Percentiles rank a stretch among this genome's conserved stretches.
Evolutionary conservation across 2,113 vertebrate genomes (phyloP).

Genomic region (Dendrocopos noguchii): DNA sequence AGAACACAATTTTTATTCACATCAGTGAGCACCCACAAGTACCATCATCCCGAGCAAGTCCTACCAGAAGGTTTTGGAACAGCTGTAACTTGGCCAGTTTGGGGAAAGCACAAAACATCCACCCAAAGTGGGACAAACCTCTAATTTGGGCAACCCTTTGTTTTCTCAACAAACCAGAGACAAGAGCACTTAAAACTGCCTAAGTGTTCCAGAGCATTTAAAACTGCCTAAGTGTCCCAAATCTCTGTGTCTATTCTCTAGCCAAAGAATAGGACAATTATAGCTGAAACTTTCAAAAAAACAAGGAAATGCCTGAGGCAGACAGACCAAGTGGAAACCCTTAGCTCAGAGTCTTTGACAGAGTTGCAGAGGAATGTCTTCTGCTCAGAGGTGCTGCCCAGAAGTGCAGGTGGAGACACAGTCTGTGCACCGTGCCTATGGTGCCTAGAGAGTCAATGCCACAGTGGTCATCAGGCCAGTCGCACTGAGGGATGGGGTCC

Average conservation of each 20-base stretch:
- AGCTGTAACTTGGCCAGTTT: background rate
- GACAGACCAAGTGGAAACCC: background rate
- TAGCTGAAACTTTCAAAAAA: constrained; percentile 3
- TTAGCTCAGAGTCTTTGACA: background rate
- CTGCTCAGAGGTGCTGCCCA: background rate
- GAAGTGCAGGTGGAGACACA: background rate
- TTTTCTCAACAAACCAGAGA: background rate
- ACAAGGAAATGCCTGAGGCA: background rate
- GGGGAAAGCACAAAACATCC: background rate
- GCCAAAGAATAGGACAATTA: constrained; percentile 2
- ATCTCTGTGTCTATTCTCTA: background rate
- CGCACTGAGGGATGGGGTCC: background rate
- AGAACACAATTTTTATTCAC: background rate
- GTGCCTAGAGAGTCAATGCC: accelerated
- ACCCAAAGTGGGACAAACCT: background rate
- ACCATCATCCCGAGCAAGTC: background rate
- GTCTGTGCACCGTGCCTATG: background rate
- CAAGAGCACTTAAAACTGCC: too few species aligned
- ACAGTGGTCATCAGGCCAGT: background rate
- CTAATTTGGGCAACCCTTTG: background rate
- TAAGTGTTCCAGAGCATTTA: background rate
- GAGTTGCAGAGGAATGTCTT: background rate
- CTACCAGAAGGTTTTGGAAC: background rate
- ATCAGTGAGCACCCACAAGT: background rate
- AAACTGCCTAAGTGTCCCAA: background rate